Base-by-base conservation (phyloP, 2,797 vertebrate genomes). In the Crocidura indochinensis region DNA sequence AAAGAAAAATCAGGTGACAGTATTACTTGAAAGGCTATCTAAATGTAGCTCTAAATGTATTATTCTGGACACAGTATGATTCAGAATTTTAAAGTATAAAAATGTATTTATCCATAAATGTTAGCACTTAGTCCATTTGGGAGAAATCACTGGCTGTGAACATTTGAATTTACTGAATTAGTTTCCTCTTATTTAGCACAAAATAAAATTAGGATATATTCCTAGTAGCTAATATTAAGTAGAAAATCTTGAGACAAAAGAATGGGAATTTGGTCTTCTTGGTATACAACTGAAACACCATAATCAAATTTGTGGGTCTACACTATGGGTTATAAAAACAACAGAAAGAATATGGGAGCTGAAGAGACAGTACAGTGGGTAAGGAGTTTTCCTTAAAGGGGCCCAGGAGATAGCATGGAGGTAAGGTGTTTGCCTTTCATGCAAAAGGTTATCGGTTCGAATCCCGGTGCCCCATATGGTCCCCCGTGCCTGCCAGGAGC, bases 151-250 rank as follows among this genome's bases (percentile, higher is more conserved):
- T 81, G 27, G 82, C 56, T 84, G 24, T 49, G 0, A 29, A 53
- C 29, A 65, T 51, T 4, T 73, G 26, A 80, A 90, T 89, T 65
- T 27, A 8, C 27, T 19, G 19, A 26, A 26, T n/a, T n/a, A 91
- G 10, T 26, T 84, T 10, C 3, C 67, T 10, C 31, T 75, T 83
- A 10, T 72, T 62, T 85, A 91, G 31, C 31, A 87, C 22, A 79
- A 31, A 92, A 93, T 69, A 27, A 93, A 92, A 83, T 88, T 68
- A 92, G 47, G n/a, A 49, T 85, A 64, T 24, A 80, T 26, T 49
- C 76, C 15, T 27, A 74, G 26, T 56, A 77, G 31, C 75, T 71
- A 81, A 53, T 44, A 87, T 49, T 88, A 67, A 64, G 72, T n/a
- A 84, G 14, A 19, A 92, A 95, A 74, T 75, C 26, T 64, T 0